These are phyloP conservation scores for Tipula helvola DNA, from an alignment of 2,888 invertebrate genomes.

Conservation along the genomic window DNA sequence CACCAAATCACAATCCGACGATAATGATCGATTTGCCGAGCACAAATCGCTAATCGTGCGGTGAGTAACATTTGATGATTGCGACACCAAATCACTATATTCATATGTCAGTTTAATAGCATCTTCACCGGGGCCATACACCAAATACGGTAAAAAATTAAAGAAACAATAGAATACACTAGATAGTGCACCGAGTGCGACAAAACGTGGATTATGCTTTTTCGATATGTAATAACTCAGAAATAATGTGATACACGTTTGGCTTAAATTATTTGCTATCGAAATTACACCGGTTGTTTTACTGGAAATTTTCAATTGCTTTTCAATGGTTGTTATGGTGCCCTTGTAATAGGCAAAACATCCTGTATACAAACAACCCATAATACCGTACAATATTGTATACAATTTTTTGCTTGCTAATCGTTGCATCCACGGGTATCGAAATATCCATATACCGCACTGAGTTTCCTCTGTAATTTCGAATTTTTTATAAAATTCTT, in stretches of 20 bases:
- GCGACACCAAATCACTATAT: conserved; percentile 30
- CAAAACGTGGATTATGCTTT: conserved; percentile 43
- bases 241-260: conserved; percentile 38
- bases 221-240: conserved; percentile 40
- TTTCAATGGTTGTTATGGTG: conserved; percentile 42
- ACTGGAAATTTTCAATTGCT: conserved; percentile 41
- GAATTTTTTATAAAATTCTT: neutral
- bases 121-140: conserved; percentile 42
- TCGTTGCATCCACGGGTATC: neutral
- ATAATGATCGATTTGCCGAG: neutral
- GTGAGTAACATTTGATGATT: conserved; percentile 18
- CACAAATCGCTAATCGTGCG: conserved; percentile 19
- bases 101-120: conserved; percentile 48
- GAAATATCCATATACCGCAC: neutral
- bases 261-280: conserved; percentile 44
- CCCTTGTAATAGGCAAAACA: conserved; percentile 43
- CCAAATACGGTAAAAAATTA: conserved; percentile 34
- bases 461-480: neutral
- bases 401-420: conserved; percentile 47
- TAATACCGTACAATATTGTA: conserved; percentile 42
- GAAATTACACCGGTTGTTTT: conserved; percentile 42
- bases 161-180: conserved; percentile 50
- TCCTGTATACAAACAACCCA: conserved; percentile 46
- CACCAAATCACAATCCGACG: conserved; percentile 29
- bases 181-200: conserved; percentile 32